Conservation (phyloP, 92 coral and sea anemone species). For the Parazoanthus darwini region DNA sequence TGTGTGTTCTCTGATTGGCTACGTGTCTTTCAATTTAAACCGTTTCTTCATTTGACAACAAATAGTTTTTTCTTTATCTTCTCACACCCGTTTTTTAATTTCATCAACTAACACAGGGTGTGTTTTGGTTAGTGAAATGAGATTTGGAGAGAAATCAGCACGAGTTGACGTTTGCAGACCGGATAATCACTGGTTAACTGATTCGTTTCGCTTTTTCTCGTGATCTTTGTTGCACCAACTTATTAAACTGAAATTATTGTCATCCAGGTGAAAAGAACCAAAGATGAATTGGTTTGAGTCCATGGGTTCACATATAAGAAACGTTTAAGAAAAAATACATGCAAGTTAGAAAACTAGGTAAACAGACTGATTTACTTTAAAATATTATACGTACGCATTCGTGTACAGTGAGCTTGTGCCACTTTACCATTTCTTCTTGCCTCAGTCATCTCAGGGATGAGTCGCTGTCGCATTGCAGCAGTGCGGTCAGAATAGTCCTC, state of each 20-base stretch:
- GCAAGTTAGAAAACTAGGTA: not conserved
- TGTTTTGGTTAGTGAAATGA: slow-evolving; percentile 38
- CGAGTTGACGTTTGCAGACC: slow-evolving; percentile 13
- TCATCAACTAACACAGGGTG: slow-evolving; percentile 15
- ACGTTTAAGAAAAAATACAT: not conserved
- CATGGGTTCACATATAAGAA: no score
- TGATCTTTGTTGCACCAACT: not conserved
- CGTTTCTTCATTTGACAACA: slow-evolving; percentile 6
- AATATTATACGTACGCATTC: not conserved
- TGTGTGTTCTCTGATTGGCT: no score
- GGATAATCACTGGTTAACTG: slow-evolving; percentile 3
- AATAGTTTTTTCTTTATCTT: no score
- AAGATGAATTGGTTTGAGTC: not conserved
- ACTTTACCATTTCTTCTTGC: not conserved
- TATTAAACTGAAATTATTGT: not conserved
- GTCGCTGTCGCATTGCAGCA: not conserved
- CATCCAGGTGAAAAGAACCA: not conserved
- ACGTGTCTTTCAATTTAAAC: no score
- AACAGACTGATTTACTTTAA: no score
- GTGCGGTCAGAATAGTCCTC: not conserved
- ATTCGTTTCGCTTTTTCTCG: not conserved
- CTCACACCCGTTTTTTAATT: slow-evolving; percentile 1
- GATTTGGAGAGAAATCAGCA: slow-evolving; percentile 6
- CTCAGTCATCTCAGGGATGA: slow-evolving; percentile 17
- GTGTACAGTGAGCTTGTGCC: not conserved